These are phyloP conservation scores for Pachyrhynchus sulphureomaculatus DNA, from an alignment of 1,140 invertebrate genomes.

Conservation along the genomic window DNA sequence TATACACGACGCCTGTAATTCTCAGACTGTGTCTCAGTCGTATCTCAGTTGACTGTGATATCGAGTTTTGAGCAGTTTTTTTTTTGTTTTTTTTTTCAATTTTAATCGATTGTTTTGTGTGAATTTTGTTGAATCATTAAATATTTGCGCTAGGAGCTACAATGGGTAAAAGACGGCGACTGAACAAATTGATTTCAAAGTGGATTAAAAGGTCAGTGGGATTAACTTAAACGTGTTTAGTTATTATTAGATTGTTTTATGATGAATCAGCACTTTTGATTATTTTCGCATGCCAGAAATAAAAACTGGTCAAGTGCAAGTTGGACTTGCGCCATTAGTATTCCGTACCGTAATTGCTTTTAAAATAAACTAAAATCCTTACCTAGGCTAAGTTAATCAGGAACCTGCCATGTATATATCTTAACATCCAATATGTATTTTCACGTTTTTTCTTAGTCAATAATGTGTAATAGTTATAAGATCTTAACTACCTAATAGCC, in stretches of 20 bases:
- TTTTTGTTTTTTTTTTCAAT: background rate
- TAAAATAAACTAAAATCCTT: no score
- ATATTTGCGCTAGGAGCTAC: background rate
- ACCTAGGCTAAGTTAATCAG: no score
- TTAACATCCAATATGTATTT: no score
- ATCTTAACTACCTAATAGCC: no score
- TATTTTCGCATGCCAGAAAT: background rate
- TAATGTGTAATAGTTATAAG: no score
- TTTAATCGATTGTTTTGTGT: constrained; percentile 1
- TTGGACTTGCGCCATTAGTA: no score
- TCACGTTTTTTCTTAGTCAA: no score
- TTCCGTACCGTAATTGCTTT: no score
- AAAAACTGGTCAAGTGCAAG: no score
- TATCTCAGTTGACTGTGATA: background rate
- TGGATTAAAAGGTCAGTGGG: constrained; percentile 41
- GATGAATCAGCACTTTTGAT: background rate
- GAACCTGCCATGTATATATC: no score
- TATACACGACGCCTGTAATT: background rate
- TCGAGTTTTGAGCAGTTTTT: background rate
- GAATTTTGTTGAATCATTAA: background rate
- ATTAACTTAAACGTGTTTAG: background rate
- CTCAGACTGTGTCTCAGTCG: constrained; percentile 1
- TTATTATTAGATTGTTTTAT: background rate
- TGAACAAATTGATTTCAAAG: constrained; percentile 40
- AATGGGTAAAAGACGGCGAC: constrained; percentile 37